Base-by-base conservation (phyloP, 2,888 invertebrate genomes). In the Drosophila lacicola region DNA sequence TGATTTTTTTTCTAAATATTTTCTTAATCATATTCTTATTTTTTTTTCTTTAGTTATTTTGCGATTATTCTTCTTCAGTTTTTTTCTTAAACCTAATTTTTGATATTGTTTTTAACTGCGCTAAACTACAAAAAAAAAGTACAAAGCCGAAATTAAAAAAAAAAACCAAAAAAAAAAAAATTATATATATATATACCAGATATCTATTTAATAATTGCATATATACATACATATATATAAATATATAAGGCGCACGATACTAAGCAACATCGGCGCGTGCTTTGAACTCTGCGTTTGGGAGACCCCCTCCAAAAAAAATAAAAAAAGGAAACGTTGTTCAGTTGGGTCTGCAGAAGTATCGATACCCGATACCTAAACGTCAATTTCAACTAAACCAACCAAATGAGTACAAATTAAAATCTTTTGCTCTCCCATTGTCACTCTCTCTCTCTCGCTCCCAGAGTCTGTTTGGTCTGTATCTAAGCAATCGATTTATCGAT, bases 71-170 rank as follows among this genome's bases (percentile, higher is more conserved):
- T 77, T 71, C 66, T 74, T 65, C 45, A 74, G 56, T 74, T 80
- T 55, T 76, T 55, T 74, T 74, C 55, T 70, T 78, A 51, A 66
- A 78, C 80, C 74, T 83, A 79, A 83, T 86, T 85, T 87, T 84
- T 85, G 82, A 88, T 82, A 88, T 88, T 88, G 85, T 85, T 85
- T 47, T 85, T 85, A 85, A 85, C 88, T 88, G 77, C 81, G 77
- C 88, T 82, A 85, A 87, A 78, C 71, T 62, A 75, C 68, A 82
- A 73, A 66, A 76, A 50, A 61, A 62, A 58, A 64, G 66, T 70
- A 61, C 58, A 76, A 69, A 62, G 71, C 58, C 51, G 29, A 29
- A 29, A 25, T 6, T 25, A 80, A 72, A 64, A 68, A 67, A 66
- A 54, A 47, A 58, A 62, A n/a, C 14, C 4, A 39, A 11, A 8